phyloP scores from a whole-genome alignment of 1,140 invertebrate genomes.

The Zaprionus tsacasi region DNA sequence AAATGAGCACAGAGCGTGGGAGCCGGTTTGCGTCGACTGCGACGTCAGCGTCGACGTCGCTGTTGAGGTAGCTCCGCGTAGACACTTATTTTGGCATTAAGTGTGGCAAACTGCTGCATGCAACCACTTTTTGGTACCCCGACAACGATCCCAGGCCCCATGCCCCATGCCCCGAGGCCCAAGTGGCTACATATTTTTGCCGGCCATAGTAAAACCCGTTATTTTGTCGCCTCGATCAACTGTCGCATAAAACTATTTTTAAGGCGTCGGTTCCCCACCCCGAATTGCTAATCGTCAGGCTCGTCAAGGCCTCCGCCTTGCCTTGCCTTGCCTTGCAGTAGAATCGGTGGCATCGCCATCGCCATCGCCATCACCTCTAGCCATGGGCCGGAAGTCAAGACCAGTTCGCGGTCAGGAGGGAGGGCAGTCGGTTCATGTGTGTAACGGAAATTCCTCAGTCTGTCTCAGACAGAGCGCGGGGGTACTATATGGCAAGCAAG shows the following conservation, averaged over 20 bases:
- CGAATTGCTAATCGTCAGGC: conserved; percentile 22
- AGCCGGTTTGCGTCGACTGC: conserved; percentile 63
- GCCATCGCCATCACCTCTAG: background rate
- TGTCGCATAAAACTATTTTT: conserved; percentile 65
- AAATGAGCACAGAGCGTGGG: conserved; percentile 82
- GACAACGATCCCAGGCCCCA: conserved; percentile 13
- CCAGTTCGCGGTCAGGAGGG: conserved; percentile 43
- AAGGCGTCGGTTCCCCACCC: conserved; percentile 44
- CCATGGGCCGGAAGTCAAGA: conserved; percentile 65
- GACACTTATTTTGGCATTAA: conserved; percentile 37
- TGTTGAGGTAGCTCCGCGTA: conserved; percentile 20
- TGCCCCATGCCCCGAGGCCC: background rate
- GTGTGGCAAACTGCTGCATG: conserved; percentile 27
- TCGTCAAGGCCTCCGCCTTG: conserved; percentile 57
- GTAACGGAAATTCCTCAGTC: conserved; percentile 57
- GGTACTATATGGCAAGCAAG: conserved; percentile 43
- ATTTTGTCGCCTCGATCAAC: conserved; percentile 48
- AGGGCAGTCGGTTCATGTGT: conserved; percentile 38
- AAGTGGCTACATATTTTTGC: too few species aligned
- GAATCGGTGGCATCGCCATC: conserved; percentile 11
- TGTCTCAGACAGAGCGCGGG: conserved; percentile 33
- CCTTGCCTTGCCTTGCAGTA: conserved; percentile 14
- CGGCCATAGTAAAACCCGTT: conserved; percentile 54
- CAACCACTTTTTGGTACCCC: conserved; percentile 32
- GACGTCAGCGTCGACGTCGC: conserved; percentile 6